A percentile compares a stretch with the other conserved stretches of the same genome.
phyloP scores from a whole-genome alignment of 2,888 invertebrate species.

The Autographa pulchrina region DNA sequence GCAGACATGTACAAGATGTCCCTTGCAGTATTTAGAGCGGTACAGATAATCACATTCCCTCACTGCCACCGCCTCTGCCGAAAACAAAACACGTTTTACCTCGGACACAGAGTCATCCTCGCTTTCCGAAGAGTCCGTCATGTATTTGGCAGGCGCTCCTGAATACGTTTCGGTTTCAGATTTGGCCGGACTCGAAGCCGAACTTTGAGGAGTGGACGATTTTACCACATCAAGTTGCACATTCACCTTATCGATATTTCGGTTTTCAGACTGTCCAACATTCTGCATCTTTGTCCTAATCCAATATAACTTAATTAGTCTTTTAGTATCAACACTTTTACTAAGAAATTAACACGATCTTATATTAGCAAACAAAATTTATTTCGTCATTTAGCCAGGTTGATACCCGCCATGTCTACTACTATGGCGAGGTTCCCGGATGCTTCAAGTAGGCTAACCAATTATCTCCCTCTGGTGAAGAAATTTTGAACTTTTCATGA shows the following conservation, averaged over 20 bases:
- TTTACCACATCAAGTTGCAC: constrained; percentile 92
- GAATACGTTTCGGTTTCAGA: constrained; percentile 96
- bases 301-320: constrained; percentile 88
- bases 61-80: constrained; percentile 87
- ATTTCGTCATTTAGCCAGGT: constrained; percentile 91
- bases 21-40: constrained; percentile 91
- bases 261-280: constrained; percentile 96
- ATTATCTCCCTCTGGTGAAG: constrained; percentile 86
- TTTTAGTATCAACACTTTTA: constrained; percentile 88
- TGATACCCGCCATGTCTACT: constrained; percentile 94
- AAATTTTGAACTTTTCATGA: constrained; percentile 77
- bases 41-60: constrained; percentile 89
- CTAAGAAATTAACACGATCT: constrained; percentile 88
- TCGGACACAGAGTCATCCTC: constrained; percentile 99
- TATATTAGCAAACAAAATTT: constrained; percentile 89
- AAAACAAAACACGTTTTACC: constrained; percentile 93
- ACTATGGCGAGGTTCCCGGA: constrained; percentile 93
- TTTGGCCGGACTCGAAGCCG: constrained; percentile 94
- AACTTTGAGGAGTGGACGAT: constrained; percentile 95
- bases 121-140: constrained; percentile 98
- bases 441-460: constrained; percentile 90
- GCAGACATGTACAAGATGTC: constrained; percentile 91
- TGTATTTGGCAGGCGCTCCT: constrained; percentile 95
- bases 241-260: constrained; percentile 95
- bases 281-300: constrained; percentile 96